Evolutionary conservation across 2,888 invertebrate species (phyloP).

Genomic region (Dicyrtoma fusca): DNA sequence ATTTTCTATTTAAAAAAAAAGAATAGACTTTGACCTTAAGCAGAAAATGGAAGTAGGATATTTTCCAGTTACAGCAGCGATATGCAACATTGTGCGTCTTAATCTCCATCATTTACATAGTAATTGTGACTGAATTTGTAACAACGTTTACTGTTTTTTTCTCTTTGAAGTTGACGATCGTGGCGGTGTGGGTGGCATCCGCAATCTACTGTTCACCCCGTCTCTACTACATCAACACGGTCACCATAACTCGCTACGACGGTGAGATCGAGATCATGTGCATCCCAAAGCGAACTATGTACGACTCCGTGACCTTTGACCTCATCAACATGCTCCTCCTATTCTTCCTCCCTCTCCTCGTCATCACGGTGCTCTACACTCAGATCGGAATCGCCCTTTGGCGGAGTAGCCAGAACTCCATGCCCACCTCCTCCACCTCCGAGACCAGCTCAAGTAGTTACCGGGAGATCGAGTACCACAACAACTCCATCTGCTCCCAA

Average conservation of each 20-base stretch:
- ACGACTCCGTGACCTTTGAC: constrained; percentile 77
- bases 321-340: constrained; percentile 80
- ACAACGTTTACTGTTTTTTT: too few relatives aligned
- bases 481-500: constrained; percentile 22
- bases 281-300: constrained; percentile 74
- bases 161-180: constrained; percentile 70
- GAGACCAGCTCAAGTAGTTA: constrained; percentile 34
- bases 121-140: too few relatives aligned
- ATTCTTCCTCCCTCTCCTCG: constrained; percentile 77
- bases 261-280: constrained; percentile 72
- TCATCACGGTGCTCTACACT: constrained; percentile 78
- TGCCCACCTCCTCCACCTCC: constrained; percentile 43
- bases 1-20: too few relatives aligned
- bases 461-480: constrained; percentile 26
- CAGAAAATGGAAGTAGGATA: too few relatives aligned
- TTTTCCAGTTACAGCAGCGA: too few relatives aligned
- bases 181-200: constrained; percentile 79
- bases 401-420: constrained; percentile 62
- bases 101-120: too few relatives aligned
- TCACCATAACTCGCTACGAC: constrained; percentile 64
- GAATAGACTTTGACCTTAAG: too few relatives aligned
- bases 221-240: constrained; percentile 80
- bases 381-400: constrained; percentile 82
- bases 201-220: constrained; percentile 82
- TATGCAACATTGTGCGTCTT: too few relatives aligned